These are phyloP conservation scores for Dicyrtoma fusca DNA, from an alignment of 2,888 invertebrate genomes.

Conservation along the genomic window DNA sequence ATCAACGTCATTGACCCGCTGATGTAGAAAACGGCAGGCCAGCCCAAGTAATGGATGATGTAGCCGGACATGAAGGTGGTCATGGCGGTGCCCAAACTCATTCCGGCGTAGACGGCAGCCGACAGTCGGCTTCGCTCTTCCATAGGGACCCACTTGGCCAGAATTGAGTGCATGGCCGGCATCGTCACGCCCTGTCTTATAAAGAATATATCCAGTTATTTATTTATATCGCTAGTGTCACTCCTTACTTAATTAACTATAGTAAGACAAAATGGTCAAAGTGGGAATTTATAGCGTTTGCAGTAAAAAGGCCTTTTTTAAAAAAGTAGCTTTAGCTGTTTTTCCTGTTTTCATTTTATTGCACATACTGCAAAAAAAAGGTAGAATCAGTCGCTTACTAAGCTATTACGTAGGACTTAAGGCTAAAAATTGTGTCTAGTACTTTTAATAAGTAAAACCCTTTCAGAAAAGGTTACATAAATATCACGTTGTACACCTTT, in stretches of 20 bases:
- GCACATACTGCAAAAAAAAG: too few species aligned
- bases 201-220: conserved; percentile 1
- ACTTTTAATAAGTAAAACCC: too few species aligned
- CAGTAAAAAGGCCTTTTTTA: too few species aligned
- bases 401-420: too few species aligned
- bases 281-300: not conserved
- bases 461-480: too few species aligned
- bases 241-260: not conserved
- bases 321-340: not conserved
- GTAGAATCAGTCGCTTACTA: too few species aligned
- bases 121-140: conserved; percentile 40
- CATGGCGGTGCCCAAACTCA: conserved; percentile 83
- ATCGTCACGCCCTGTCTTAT: conserved; percentile 34
- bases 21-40: conserved; percentile 86
- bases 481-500: too few species aligned
- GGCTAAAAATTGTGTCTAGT: too few species aligned
- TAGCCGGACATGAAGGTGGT: conserved; percentile 82
- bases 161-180: conserved; percentile 40
- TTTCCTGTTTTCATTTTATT: not conserved
- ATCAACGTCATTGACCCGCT: conserved; percentile 77
- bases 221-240: not conserved
- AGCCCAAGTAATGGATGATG: conserved; percentile 79
- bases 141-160: conserved; percentile 46
- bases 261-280: not conserved
- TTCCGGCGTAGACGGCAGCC: conserved; percentile 23